Percentiles rank a stretch among this genome's conserved stretches.
Evolutionary conservation across 2,888 invertebrate species (phyloP).

Genomic region (Sminthurinus aureus): DNA sequence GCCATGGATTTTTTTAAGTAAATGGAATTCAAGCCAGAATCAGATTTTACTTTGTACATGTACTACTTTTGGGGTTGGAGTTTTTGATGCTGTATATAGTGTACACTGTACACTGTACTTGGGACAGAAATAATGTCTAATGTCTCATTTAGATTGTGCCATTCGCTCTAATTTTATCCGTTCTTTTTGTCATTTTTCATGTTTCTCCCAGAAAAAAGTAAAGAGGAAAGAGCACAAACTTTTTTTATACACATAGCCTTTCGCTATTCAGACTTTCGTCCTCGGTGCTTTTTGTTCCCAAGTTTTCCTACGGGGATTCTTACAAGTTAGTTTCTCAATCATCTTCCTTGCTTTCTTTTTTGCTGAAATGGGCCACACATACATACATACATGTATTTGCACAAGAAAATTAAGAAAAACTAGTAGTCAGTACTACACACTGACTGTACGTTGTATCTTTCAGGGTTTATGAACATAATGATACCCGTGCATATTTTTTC

Average conservation of each 20-base stretch:
- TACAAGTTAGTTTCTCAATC: conserved; percentile 11
- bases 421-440: no score
- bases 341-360: no score
- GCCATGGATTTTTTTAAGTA: background rate
- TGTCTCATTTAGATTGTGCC: conserved; percentile 4
- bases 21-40: background rate
- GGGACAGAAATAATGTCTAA: no score
- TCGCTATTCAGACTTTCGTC: conserved; percentile 17
- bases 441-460: no score
- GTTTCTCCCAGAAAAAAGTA: background rate
- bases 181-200: background rate
- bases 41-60: background rate
- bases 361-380: no score
- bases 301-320: conserved; percentile 14
- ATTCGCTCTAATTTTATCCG: background rate
- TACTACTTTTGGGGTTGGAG: background rate
- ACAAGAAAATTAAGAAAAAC: no score
- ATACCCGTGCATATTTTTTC: no score
- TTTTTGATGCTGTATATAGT: no score
- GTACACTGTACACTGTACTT: background rate
- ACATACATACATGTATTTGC: no score
- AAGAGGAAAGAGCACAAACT: background rate
- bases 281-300: background rate
- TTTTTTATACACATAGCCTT: conserved; percentile 16
- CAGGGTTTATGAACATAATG: no score